Percentiles rank a stretch among this genome's conserved stretches.
Conservation (phyloP, 2,888 invertebrate species). For the Bugulina stolonifera region DNA sequence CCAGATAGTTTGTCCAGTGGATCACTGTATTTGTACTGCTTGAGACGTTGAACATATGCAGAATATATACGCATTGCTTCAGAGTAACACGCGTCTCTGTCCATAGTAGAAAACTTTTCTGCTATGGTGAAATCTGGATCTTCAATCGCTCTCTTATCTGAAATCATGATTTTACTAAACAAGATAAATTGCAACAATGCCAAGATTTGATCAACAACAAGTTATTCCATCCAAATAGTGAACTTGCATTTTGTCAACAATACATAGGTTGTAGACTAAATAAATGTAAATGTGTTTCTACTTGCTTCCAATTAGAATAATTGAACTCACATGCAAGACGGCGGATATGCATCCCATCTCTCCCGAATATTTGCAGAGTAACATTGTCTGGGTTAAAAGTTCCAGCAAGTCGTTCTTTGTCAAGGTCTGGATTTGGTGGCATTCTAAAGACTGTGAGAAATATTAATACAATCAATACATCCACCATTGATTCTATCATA, state of each 20-base stretch:
- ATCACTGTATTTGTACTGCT: neutral
- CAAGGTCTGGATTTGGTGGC: neutral
- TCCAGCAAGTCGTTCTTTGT: neutral
- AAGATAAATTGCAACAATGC: neutral
- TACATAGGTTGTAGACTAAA: neutral
- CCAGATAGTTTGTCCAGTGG: neutral
- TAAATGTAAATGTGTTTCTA: neutral
- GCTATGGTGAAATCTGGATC: neutral
- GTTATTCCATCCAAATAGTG: neutral
- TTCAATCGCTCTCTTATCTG: slow-evolving; percentile 7
- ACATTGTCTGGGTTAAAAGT: neutral
- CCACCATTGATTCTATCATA: too few relatives aligned
- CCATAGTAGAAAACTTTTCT: neutral
- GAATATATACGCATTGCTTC: slow-evolving; percentile 4
- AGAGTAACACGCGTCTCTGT: neutral
- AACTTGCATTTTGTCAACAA: neutral
- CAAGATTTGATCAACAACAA: neutral
- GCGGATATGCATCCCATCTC: neutral
- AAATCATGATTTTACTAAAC: neutral
- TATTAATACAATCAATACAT: too few relatives aligned
- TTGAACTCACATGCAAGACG: slow-evolving; percentile 9
- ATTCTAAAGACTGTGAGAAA: neutral
- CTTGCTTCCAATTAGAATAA: neutral
- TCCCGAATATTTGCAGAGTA: neutral
- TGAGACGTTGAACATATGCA: neutral